A percentile compares a stretch with the other conserved stretches of the same genome.
phyloP scores from a whole-genome alignment of 2,888 invertebrate species.

The Leucophenga montana region DNA sequence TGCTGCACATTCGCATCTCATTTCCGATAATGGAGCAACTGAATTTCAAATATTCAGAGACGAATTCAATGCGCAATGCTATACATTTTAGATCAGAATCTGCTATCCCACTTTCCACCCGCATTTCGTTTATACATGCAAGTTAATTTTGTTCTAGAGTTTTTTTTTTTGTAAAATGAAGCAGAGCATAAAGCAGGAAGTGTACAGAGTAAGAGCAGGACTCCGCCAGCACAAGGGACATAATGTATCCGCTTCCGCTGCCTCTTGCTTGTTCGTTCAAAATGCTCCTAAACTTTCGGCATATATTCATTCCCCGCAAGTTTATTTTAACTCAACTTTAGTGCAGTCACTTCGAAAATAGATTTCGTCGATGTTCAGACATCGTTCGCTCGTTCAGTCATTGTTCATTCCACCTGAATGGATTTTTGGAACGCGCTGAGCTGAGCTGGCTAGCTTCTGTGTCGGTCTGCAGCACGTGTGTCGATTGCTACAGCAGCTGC shows the following conservation, averaged over 20 bases:
- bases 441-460: conserved; percentile 8
- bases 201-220: not conserved
- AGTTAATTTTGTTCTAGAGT: conserved; percentile 53
- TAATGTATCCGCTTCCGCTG: conserved; percentile 31
- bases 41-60: conserved; percentile 45
- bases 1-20: conserved; percentile 25
- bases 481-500: conserved; percentile 19
- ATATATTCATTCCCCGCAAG: conserved; percentile 11
- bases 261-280: not conserved
- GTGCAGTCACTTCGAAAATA: conserved; percentile 1
- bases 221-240: not conserved
- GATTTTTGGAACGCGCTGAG: conserved; percentile 51
- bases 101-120: not conserved
- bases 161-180: conserved; percentile 19
- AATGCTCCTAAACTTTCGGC: conserved; percentile 25
- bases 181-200: not conserved
- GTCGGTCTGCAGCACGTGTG: conserved; percentile 40
- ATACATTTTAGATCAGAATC: not conserved
- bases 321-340: not conserved
- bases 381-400: conserved; percentile 27
- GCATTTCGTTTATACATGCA: conserved; percentile 28
- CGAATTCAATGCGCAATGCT: conserved; percentile 40
- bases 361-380: conserved; percentile 18
- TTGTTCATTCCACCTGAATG: conserved; percentile 50
- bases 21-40: conserved; percentile 31